These are phyloP conservation scores for Rhineura floridana DNA, from an alignment of 2,113 vertebrate species.

Conservation along the genomic window DNA sequence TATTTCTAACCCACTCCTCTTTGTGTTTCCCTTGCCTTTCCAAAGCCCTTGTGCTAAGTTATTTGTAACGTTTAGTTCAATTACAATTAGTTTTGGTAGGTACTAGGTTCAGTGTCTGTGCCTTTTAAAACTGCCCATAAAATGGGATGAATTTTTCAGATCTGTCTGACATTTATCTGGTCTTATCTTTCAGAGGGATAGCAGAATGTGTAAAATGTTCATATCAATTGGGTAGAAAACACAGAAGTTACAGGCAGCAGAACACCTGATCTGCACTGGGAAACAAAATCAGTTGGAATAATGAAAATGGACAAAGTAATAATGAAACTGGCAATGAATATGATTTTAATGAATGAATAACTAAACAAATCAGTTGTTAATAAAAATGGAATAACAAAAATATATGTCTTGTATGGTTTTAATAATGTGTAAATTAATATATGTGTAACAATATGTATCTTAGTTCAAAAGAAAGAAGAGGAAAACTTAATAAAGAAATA, in stretches of 20 bases:
- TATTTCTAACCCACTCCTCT: not conserved
- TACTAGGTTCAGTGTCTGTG: too few relatives aligned
- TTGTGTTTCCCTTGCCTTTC: not conserved
- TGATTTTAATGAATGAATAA: not conserved
- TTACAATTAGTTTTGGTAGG: too few relatives aligned
- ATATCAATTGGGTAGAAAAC: not conserved
- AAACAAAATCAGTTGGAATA: not conserved
- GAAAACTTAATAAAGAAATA: not conserved
- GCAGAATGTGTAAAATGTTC: not conserved
- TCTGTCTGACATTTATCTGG: too few relatives aligned
- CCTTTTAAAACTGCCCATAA: too few relatives aligned
- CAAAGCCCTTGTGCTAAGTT: too few relatives aligned
- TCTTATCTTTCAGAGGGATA: too few relatives aligned
- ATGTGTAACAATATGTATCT: not conserved
- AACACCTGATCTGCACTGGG: not conserved
- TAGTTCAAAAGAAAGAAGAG: not conserved
- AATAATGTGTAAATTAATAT: not conserved
- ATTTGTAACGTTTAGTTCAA: too few relatives aligned
- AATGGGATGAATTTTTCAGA: too few relatives aligned
- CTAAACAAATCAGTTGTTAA: not conserved
- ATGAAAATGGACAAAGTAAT: not conserved
- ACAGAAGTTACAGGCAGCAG: not conserved
- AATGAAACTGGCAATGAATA: not conserved
- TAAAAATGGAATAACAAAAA: not conserved
- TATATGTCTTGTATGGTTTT: too few relatives aligned